Conservation (phyloP, 2,888 invertebrate species). For the Pemphredon lugubris region DNA sequence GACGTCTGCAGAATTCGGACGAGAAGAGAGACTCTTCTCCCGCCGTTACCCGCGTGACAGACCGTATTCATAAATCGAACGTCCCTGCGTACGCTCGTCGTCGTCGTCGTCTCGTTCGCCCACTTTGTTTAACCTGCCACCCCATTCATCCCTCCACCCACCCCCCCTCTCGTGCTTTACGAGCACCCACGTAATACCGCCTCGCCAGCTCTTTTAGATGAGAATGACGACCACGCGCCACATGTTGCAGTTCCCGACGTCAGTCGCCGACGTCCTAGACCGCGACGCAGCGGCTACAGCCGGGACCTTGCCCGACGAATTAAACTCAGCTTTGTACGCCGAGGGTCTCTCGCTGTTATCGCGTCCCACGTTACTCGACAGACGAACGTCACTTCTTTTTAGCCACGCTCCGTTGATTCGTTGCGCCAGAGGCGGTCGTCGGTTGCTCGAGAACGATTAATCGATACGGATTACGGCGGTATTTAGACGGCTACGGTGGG, state of each 20-base stretch:
- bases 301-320: not conserved
- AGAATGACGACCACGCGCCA: slow-evolving; percentile 18
- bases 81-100: slow-evolving; percentile 2
- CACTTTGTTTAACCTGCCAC: slow-evolving; percentile 23
- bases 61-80: slow-evolving; percentile 58
- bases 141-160: slow-evolving; percentile 15
- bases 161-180: not conserved
- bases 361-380: too few relatives aligned
- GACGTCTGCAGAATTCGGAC: slow-evolving; percentile 64
- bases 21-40: slow-evolving; percentile 6
- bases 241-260: slow-evolving; percentile 38
- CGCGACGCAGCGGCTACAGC: slow-evolving; percentile 2
- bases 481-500: not conserved
- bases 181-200: not conserved
- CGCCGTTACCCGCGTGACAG: not conserved
- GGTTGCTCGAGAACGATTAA: not conserved
- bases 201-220: not conserved
- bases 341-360: not conserved
- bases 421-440: not conserved
- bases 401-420: not conserved
- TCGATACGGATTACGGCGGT: not conserved
- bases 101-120: slow-evolving; percentile 18
- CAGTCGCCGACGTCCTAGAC: slow-evolving; percentile 19
- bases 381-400: not conserved
- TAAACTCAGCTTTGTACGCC: not conserved